Evolutionary conservation across 2,888 invertebrate species (phyloP).

Genomic region (Agrenia bidenticulata): DNA sequence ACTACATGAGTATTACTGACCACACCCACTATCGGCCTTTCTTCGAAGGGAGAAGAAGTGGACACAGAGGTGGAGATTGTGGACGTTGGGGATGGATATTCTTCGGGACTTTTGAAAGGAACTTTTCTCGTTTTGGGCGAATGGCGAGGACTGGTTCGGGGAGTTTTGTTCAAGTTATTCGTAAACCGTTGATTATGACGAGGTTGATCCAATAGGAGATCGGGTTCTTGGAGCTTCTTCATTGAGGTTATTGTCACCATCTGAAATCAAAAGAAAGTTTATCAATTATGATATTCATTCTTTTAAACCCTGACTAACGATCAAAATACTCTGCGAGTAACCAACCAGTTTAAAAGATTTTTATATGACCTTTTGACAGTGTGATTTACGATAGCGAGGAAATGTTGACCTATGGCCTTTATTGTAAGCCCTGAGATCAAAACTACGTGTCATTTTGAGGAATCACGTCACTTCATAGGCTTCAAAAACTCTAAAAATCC

Average conservation of each 20-base stretch:
- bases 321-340: too few species aligned
- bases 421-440: too few species aligned
- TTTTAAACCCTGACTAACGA: too few species aligned
- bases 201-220: conserved; percentile 33
- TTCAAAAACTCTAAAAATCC: too few species aligned
- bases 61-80: conserved; percentile 6
- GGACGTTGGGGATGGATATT: conserved; percentile 18
- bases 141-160: conserved; percentile 3
- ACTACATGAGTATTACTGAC: conserved; percentile 27
- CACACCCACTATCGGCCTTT: conserved; percentile 24
- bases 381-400: too few species aligned
- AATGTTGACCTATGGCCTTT: too few species aligned
- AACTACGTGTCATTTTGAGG: too few species aligned
- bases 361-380: too few species aligned
- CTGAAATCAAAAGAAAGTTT: conserved; percentile 9
- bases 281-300: too few species aligned
- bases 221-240: conserved; percentile 42
- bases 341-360: too few species aligned
- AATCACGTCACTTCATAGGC: too few species aligned
- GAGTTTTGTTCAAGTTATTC: conserved; percentile 17
- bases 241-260: conserved; percentile 31
- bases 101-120: conserved; percentile 2
- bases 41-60: conserved; percentile 17
- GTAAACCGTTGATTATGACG: not conserved
- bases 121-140: conserved; percentile 7